Conservation (phyloP, 2,113 vertebrate genomes). For the Stictonetta naevosa region DNA sequence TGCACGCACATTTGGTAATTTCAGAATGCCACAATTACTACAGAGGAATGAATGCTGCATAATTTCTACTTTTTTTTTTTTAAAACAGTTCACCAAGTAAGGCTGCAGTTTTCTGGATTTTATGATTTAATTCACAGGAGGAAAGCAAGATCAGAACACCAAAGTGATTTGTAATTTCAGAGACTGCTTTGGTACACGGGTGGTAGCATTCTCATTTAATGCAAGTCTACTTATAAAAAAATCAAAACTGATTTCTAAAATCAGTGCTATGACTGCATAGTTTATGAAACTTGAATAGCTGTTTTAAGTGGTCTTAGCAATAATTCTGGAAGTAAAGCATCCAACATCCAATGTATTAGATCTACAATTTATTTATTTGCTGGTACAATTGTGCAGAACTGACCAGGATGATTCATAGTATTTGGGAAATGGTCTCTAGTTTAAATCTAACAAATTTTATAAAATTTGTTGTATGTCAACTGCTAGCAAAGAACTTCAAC, state of each 20-base stretch:
- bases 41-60: background rate
- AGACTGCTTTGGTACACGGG: constrained; percentile 9
- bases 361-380: constrained; percentile 45
- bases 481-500: background rate
- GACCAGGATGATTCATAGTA: background rate
- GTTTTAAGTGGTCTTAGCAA: background rate
- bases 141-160: background rate
- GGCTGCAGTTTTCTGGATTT: background rate
- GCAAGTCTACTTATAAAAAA: background rate
- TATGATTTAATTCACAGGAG: background rate
- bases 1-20: background rate
- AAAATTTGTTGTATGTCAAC: background rate
- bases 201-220: background rate
- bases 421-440: constrained; percentile 2
- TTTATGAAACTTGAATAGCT: background rate
- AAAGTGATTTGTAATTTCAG: background rate
- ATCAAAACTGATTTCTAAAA: background rate
- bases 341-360: constrained; percentile 21
- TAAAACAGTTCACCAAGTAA: background rate
- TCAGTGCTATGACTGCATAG: background rate
- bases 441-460: background rate
- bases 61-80: background rate
- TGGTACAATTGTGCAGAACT: constrained; percentile 44
- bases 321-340: constrained; percentile 40
- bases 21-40: background rate